Evolutionary conservation across 1,140 invertebrate genomes (phyloP), one percentile per base, ranked within the genome.

Genomic region (Leptinotarsa defecta): DNA sequence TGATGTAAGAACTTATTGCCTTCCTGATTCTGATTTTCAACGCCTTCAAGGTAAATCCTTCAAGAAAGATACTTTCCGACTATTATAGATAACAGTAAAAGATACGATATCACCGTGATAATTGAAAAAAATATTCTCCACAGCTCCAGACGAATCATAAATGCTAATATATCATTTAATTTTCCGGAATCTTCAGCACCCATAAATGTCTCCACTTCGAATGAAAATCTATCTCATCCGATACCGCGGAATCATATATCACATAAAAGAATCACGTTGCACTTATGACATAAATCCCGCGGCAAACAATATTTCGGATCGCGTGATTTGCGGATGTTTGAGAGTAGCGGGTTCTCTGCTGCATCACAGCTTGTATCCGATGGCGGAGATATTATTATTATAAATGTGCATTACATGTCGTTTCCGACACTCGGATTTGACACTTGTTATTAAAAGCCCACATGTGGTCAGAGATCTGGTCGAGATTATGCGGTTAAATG

Each of bases 381-480:
- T 57, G 52, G 52, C 52, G 52, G 52, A 57, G 52, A 57, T 57
- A 57, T 57, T 57, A 57, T 57, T 57, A 57, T 68, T 68, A 43
- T 68, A 17, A 43, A 68, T 68, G 65, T 43, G 43, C 24, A 27
- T 43, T 34, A 68, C 65, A 43, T n/a, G 43, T 27, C 65, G 75
- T 76, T 79, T 79, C 79, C 76, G 79, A 76, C 78, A 80, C 75
- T 81, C 77, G 78, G 68, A 75, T 81, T 81, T 81, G 80, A 81
- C 80, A 78, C 80, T 81, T 76, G 77, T 81, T 80, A 81, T 81
- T 81, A 81, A 78, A 81, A 77, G 80, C 80, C 80, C 80, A 81
- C 80, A 81, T 81, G 80, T 81, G 80, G 80, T 80, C 80, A 80
- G 74, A 79, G 79, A 75, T 43, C 4, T 43, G 65, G 17, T 24